A percentile compares a stretch with the other conserved stretches of the same genome.
These are phyloP conservation scores for Branchipolynoe longqiensis DNA, from an alignment of 2,888 invertebrate species.

Conservation along the genomic window DNA sequence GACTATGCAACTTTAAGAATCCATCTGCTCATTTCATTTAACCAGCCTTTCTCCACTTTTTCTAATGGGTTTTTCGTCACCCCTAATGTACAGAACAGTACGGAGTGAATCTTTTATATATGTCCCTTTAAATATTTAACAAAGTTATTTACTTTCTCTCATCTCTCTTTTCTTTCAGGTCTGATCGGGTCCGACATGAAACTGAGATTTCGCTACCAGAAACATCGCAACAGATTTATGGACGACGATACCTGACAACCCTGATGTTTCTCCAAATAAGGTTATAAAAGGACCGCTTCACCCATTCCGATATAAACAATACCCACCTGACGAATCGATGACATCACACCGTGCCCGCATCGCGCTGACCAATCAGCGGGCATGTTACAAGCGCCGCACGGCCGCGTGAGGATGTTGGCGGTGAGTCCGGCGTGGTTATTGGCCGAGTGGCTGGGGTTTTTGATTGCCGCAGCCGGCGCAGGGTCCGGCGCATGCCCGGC, in stretches of 20 bases:
- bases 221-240: not conserved
- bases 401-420: too few relatives aligned
- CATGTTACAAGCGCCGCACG: not conserved
- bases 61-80: too few relatives aligned
- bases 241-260: slow-evolving; percentile 3
- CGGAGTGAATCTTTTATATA: too few relatives aligned
- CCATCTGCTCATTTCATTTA: too few relatives aligned
- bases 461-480: not conserved
- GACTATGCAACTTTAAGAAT: too few relatives aligned
- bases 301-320: too few relatives aligned
- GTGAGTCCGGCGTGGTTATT: slow-evolving; percentile 3
- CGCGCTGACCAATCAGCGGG: not conserved
- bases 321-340: not conserved
- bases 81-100: too few relatives aligned
- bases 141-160: too few relatives aligned
- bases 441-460: not conserved
- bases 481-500: slow-evolving; percentile 20
- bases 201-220: slow-evolving; percentile 5
- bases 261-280: not conserved
- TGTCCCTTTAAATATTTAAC: too few relatives aligned
- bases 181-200: not conserved
- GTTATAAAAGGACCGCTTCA: too few relatives aligned
- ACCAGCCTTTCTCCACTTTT: too few relatives aligned
- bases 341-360: not conserved
- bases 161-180: not conserved